phyloP scores from a whole-genome alignment of 2,113 vertebrate genomes.

The Stomatorhinus ivindoensis region DNA sequence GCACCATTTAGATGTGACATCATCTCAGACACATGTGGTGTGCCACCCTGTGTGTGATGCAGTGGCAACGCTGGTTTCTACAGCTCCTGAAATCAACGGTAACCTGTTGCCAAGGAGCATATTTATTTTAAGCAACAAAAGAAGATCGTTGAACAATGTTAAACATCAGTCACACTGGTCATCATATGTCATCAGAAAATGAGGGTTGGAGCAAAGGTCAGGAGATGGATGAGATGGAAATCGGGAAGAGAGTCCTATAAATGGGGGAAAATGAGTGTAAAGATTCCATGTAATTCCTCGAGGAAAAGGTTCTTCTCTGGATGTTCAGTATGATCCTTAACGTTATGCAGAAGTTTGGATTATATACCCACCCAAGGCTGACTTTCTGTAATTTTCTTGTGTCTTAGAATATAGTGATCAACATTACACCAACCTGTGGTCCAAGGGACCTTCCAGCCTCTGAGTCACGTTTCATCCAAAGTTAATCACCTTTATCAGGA shows the following conservation, averaged over 20 bases:
- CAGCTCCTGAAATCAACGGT: not conserved
- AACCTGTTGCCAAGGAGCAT: not conserved
- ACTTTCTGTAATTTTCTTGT: not conserved
- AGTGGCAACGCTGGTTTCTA: not conserved
- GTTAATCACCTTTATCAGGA: not conserved
- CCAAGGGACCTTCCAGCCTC: not conserved
- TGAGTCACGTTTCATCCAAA: not conserved
- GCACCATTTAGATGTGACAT: not conserved
- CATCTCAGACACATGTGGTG: not conserved
- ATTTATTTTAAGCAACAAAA: not conserved
- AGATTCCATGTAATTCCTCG: not conserved
- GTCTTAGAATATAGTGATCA: not conserved
- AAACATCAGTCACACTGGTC: not conserved
- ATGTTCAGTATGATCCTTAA: not conserved
- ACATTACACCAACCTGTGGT: not conserved
- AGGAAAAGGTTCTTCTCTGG: not conserved
- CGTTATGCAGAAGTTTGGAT: not conserved
- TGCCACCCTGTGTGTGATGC: not conserved
- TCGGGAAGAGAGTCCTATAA: not conserved
- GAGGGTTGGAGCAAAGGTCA: not conserved
- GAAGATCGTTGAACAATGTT: not conserved
- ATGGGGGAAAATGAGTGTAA: not conserved
- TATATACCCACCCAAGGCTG: not conserved
- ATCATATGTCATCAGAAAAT: not conserved
- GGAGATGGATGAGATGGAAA: not conserved